Base-by-base conservation (phyloP, 2,113 vertebrate species). In the Alces alces region DNA sequence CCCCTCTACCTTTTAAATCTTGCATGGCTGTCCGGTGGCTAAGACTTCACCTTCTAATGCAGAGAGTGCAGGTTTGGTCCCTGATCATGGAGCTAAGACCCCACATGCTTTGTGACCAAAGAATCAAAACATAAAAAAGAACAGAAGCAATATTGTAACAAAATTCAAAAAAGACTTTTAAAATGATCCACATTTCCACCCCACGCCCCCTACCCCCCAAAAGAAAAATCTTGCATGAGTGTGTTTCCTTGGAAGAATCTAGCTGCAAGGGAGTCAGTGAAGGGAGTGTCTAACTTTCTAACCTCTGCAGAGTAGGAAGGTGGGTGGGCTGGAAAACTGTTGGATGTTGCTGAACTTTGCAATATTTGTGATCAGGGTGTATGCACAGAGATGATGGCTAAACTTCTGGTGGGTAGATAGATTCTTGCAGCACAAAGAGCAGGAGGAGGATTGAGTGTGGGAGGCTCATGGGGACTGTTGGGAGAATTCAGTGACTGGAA, bases 241-340 rank as follows among this genome's bases (percentile, higher is more conserved):
- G 1, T 58, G 23, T 91, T 50, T 93, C 7, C 50, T 73, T 57
- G 21, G 50, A 70, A 57, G 86, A 82, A 25, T 52, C 66, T 96
- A 95, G 92, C 92, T 93, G 89, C 66, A 93, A 97, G 85, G 73
- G 70, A 95, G 86, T 91, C 85, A 1, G 39, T 50, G 54, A 79
- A 91, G 39, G 12, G 3, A 30, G 55, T 23, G 27, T 57, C 55
- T 86, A 39, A 80, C 39, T 85, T 86, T 60, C 76, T 80, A 6
- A 54, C 58, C 47, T 95, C 60, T 76, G 36, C 43, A 73, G 86
- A 82, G 21, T 2, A 12, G 43, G 55, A 36, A 85, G 17, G 23
- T 13, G 16, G 16, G 25, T 17, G 33, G 25, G 16, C 47, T 61
- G 43, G 89, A 91, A 85, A n/a, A n/a, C 82, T 73, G 10, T 17